Percentiles rank a stretch among this genome's conserved stretches.
These are phyloP conservation scores for Alexandromys fortis DNA, from an alignment of 2,113 vertebrate genomes.

Conservation along the genomic window DNA sequence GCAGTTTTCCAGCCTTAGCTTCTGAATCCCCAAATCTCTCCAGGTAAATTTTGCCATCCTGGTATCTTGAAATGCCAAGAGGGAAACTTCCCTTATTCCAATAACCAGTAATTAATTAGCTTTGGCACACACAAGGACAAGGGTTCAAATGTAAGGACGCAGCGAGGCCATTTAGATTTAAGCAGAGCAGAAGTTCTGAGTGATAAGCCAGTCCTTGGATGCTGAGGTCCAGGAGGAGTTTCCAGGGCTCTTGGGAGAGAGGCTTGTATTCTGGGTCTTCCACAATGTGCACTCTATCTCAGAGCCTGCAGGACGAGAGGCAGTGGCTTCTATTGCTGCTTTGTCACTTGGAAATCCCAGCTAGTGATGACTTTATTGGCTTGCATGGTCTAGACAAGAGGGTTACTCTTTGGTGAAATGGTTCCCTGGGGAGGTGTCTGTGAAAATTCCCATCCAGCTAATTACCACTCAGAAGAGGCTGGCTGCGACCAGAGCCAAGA, in stretches of 20 bases:
- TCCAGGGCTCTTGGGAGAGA: neutral
- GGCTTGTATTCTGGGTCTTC: neutral
- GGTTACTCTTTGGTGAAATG: constrained; percentile 84
- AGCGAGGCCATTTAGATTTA: neutral
- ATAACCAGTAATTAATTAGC: constrained; percentile 24
- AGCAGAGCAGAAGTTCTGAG: neutral
- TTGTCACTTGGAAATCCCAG: constrained; percentile 82
- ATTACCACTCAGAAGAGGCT: constrained; percentile 75
- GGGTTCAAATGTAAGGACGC: neutral
- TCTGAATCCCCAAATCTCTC: neutral
- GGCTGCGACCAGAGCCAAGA: constrained; percentile 78
- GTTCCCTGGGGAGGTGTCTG: constrained; percentile 82
- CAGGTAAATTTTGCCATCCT: constrained; percentile 5
- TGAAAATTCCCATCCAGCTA: constrained; percentile 84
- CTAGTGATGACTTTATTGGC: constrained; percentile 86
- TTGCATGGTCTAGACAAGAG: constrained; percentile 84
- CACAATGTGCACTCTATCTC: constrained; percentile 68
- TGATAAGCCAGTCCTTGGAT: neutral
- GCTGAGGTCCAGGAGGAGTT: neutral
- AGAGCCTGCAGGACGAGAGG: constrained; percentile 64
- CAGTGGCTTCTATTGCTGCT: constrained; percentile 77
- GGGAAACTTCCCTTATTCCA: constrained; percentile 31
- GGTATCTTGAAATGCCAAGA: constrained; percentile 30
- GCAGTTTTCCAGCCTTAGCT: neutral
- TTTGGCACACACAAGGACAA: neutral